Evolutionary conservation across 2,888 invertebrate genomes (phyloP).

Genomic region (Drosophila neonasuta): DNA sequence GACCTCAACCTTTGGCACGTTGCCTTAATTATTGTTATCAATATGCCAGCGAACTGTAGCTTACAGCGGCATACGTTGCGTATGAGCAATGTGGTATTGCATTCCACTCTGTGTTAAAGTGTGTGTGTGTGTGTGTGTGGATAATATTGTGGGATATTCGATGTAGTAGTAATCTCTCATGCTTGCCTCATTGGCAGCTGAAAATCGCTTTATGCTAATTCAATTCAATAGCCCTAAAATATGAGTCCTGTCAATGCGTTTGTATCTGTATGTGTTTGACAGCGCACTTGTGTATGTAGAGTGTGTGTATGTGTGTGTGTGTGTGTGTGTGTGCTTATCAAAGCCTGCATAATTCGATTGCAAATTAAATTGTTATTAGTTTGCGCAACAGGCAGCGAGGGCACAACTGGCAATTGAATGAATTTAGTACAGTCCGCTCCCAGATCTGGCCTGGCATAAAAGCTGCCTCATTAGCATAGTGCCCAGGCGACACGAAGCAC

Average conservation of each 20-base stretch:
- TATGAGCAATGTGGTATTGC: conserved; percentile 36
- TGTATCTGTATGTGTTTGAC: conserved; percentile 7
- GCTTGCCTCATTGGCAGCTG: conserved; percentile 31
- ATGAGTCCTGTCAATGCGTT: conserved; percentile 14
- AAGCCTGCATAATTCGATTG: conserved; percentile 67
- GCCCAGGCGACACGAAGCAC: conserved; percentile 19
- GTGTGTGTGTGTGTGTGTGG: neutral
- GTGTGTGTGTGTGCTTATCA: conserved; percentile 38
- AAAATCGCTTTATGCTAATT: conserved; percentile 67
- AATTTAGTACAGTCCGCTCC: conserved; percentile 41
- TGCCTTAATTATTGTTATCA: conserved; percentile 13
- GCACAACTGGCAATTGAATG: conserved; percentile 29
- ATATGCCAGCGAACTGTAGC: conserved; percentile 6
- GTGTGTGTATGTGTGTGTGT: conserved; percentile 16
- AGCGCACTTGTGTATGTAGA: conserved; percentile 2
- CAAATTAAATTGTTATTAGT: conserved; percentile 76
- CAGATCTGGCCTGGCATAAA: conserved; percentile 64
- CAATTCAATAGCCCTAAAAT: conserved; percentile 37
- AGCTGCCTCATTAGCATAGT: conserved; percentile 64
- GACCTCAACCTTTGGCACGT: conserved; percentile 7
- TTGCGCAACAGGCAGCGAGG: conserved; percentile 55
- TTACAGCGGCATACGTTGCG: conserved; percentile 22
- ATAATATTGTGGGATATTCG: neutral
- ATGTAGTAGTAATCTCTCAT: conserved; percentile 22
- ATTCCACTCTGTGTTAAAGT: neutral